These are phyloP conservation scores for Poecilia picta DNA, from an alignment of 2,797 vertebrate species.

Conservation along the genomic window DNA sequence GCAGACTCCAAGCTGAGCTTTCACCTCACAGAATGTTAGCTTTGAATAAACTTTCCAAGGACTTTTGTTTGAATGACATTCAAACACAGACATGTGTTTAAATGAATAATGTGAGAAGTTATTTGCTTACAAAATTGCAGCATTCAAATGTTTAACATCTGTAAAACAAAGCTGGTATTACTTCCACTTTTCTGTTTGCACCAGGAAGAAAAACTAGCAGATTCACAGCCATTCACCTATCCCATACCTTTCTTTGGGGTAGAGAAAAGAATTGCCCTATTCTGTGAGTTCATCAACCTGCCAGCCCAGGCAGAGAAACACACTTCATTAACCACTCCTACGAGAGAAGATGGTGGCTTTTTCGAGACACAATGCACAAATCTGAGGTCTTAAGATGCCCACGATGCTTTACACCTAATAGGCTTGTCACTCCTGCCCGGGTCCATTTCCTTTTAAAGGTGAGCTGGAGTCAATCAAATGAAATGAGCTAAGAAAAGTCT, in stretches of 20 bases:
- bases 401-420: constrained; percentile 74
- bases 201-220: constrained; percentile 63
- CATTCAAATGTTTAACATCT: constrained; percentile 69
- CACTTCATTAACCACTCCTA: constrained; percentile 79
- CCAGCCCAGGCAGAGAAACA: constrained; percentile 66
- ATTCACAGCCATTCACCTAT: constrained; percentile 49
- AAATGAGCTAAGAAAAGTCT: constrained; percentile 75
- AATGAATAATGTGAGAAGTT: constrained; percentile 33
- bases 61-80: too few relatives aligned
- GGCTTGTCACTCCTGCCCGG: constrained; percentile 73
- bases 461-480: constrained; percentile 77
- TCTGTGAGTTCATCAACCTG: constrained; percentile 72
- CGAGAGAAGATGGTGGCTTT: constrained; percentile 68
- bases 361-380: constrained; percentile 68
- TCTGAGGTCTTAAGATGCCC: constrained; percentile 64
- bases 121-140: constrained; percentile 29
- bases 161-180: constrained; percentile 57
- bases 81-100: constrained; percentile 37
- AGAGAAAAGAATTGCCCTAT: constrained; percentile 50
- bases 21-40: too few relatives aligned
- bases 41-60: too few relatives aligned
- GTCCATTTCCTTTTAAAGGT: constrained; percentile 75
- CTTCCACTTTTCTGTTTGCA: constrained; percentile 51
- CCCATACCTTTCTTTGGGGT: constrained; percentile 41
- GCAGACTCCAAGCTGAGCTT: too few relatives aligned